A percentile compares a stretch with the other conserved stretches of the same genome.
Evolutionary conservation across 2,113 vertebrate species (phyloP).

Genomic region (Carettochelys insculpta): DNA sequence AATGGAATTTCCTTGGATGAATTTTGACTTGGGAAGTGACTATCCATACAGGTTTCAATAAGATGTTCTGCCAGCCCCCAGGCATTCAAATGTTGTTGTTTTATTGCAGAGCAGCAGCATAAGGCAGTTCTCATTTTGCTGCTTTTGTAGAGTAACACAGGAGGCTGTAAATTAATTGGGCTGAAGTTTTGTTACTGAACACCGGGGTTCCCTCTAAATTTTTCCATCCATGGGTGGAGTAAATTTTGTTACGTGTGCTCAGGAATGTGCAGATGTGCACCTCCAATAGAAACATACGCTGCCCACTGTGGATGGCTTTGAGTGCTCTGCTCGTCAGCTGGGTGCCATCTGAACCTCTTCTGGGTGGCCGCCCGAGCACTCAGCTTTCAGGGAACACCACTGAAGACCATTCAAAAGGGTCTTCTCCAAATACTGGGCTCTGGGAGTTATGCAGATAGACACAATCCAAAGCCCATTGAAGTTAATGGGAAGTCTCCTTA

Average conservation of each 20-base stretch:
- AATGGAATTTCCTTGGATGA: neutral
- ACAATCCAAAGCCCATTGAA: neutral
- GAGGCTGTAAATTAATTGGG: neutral
- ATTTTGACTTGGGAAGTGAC: neutral
- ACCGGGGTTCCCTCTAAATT: no score
- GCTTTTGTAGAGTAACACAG: neutral
- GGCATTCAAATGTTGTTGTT: no score
- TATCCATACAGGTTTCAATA: neutral
- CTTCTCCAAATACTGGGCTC: neutral
- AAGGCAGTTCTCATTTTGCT: neutral
- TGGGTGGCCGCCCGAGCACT: no score
- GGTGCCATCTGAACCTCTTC: no score
- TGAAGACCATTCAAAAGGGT: neutral
- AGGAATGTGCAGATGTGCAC: no score
- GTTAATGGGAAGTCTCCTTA: neutral
- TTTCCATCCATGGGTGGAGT: no score
- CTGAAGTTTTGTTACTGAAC: neutral
- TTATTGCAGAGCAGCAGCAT: neutral
- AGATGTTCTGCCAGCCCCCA: neutral
- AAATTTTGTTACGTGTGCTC: no score
- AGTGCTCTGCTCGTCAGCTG: no score
- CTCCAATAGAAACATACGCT: no score
- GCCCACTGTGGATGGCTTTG: no score
- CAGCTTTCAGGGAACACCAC: no score
- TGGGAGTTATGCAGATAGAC: neutral